These are phyloP conservation scores for Peromyscus nudipes DNA, from an alignment of 2,797 vertebrate genomes.

Conservation along the genomic window DNA sequence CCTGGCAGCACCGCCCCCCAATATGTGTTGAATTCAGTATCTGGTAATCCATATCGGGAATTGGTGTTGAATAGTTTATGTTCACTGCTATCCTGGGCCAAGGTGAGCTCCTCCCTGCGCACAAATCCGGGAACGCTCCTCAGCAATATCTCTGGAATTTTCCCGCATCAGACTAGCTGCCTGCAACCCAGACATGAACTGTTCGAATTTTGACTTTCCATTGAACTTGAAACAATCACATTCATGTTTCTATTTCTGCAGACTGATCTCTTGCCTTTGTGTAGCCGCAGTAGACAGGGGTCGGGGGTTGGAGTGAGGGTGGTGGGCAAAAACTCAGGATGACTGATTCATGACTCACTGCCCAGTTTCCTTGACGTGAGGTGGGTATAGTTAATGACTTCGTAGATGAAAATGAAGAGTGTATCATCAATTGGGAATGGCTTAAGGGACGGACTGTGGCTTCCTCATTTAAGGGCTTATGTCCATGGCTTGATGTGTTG, in stretches of 20 bases:
- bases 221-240: not conserved
- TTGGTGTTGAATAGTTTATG: not conserved
- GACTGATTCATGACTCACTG: not conserved
- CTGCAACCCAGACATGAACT: not conserved
- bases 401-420: not conserved
- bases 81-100: conserved; percentile 18
- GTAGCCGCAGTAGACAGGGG: not conserved
- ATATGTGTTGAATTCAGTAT: conserved; percentile 66
- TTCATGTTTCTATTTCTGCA: not conserved
- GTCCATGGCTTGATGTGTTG: not conserved
- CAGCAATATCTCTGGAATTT: not conserved
- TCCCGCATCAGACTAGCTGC: not conserved
- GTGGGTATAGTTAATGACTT: not conserved
- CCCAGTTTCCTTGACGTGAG: not conserved
- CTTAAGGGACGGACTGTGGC: not conserved
- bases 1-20: conserved; percentile 43
- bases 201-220: not conserved
- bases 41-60: conserved; percentile 1
- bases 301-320: not conserved
- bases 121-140: not conserved
- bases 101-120: not conserved
- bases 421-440: not conserved
- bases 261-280: not conserved
- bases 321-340: not conserved
- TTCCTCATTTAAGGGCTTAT: not conserved